Evolutionary conservation across 2,113 vertebrate genomes (phyloP).

Genomic region (Platysternon megacephalum): DNA sequence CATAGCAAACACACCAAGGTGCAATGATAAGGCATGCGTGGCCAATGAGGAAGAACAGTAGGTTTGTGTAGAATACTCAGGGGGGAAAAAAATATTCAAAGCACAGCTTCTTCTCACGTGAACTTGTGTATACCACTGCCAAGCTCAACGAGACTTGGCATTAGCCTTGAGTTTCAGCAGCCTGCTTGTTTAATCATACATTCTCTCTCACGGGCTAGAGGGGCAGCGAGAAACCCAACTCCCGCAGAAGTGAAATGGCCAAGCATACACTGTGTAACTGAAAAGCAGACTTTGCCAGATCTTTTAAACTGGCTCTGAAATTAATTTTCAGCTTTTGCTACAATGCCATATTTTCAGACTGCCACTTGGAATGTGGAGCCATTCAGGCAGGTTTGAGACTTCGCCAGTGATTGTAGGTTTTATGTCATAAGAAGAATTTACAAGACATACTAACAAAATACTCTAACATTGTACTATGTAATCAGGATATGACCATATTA

Average conservation of each 20-base stretch:
- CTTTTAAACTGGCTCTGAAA: background rate
- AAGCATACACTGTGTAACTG: background rate
- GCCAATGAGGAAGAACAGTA: background rate
- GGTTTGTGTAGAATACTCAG: background rate
- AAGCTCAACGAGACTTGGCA: background rate
- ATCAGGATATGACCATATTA: background rate
- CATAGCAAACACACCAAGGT: background rate
- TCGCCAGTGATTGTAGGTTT: background rate
- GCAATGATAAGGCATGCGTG: background rate
- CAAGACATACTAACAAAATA: background rate
- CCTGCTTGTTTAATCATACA: background rate
- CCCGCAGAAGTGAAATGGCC: background rate
- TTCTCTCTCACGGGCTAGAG: background rate
- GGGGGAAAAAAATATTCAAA: background rate
- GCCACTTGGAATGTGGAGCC: fast-evolving
- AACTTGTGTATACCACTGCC: background rate
- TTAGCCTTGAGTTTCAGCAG: background rate
- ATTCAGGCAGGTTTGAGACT: background rate
- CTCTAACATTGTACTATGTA: background rate
- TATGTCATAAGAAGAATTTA: background rate
- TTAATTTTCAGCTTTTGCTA: background rate
- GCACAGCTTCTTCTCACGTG: background rate
- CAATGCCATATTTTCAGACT: background rate
- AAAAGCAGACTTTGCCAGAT: background rate
- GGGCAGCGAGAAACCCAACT: background rate